Base-by-base conservation (phyloP, 2,113 vertebrate genomes). In the Machaerirhynchus nigripectus region DNA sequence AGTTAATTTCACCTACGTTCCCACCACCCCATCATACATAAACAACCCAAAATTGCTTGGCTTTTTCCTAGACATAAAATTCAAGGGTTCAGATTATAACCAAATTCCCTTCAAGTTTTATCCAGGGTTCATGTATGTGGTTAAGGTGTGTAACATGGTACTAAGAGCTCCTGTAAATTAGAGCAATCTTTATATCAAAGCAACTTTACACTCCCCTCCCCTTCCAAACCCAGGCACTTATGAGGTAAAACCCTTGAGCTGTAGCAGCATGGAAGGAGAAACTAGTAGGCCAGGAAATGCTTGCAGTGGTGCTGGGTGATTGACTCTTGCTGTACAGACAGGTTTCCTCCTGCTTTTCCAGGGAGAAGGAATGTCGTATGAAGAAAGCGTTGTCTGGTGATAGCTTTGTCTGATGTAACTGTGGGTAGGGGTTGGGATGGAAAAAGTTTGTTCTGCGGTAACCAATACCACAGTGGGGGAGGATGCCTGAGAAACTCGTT, bases 331-430 rank as follows among this genome's bases (percentile, higher is more conserved):
- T 74, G 33, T 26, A 47, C 39, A 71, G 77, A 69, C 80, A 93
- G 64, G 76, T 84, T 89, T 90, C 68, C 59, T 92, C 44, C 73
- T 86, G 64, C 87, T 95, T 95, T 87, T 84, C 80, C 46, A 91
- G 47, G 33, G 23, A 70, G n/a, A 40, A 78, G 56, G 60, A 91
- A 81, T 44, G 63, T 35, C 69, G 61, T 49, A 20, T 47, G 57
- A 90, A 69, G 78, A 64, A 63, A 68, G 46, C 5, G 1, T 5
- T n/a, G 75, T 42, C 78, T 56, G 71, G 40, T 1, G 0, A 49
- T 79, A 46, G 85, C 60, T 85, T 69, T 88, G 81, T 84, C 68
- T 91, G 79, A 76, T 64, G 40, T 75, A 59, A 61, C 49, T 35
- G 5, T 6, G 60, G 78, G 69, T 73, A 35, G 82, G 55, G n/a